Evolutionary conservation across 2,888 invertebrate species (phyloP).

Genomic region (Mylabris sibirica): DNA sequence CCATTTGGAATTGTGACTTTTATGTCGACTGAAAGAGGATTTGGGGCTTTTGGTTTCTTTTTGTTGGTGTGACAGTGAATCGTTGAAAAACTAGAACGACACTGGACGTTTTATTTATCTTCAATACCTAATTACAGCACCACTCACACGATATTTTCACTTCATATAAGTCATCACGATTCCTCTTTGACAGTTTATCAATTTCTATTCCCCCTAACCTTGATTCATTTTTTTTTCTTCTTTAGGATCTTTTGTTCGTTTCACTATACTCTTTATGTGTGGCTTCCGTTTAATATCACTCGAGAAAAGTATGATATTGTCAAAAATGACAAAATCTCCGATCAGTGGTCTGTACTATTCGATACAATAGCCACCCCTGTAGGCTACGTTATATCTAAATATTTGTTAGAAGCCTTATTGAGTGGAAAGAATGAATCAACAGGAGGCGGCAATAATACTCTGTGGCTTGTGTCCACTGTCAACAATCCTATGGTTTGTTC

Average conservation of each 20-base stretch:
- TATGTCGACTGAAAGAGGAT: slow-evolving; percentile 62
- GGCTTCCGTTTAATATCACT: slow-evolving; percentile 16
- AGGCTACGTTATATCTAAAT: slow-evolving; percentile 36
- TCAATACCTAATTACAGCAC: slow-evolving; percentile 1
- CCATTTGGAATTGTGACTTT: slow-evolving; percentile 64
- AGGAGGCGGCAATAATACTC: slow-evolving; percentile 53
- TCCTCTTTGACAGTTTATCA: slow-evolving; percentile 10
- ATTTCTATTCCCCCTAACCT: slow-evolving; percentile 1
- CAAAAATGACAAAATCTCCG: slow-evolving; percentile 29
- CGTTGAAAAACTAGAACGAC: neutral
- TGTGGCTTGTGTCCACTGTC: slow-evolving; percentile 47
- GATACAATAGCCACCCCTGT: slow-evolving; percentile 31
- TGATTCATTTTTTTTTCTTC: neutral
- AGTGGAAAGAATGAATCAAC: slow-evolving; percentile 51
- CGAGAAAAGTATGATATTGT: slow-evolving; percentile 29
- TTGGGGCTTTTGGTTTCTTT: slow-evolving; percentile 60
- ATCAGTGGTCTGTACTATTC: slow-evolving; percentile 27
- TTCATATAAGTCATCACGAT: neutral
- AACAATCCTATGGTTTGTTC: slow-evolving; percentile 51
- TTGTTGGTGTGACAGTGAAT: slow-evolving; percentile 45
- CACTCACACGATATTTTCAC: slow-evolving; percentile 6
- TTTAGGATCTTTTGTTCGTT: slow-evolving; percentile 8
- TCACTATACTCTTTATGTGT: slow-evolving; percentile 8
- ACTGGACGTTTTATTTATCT: neutral
- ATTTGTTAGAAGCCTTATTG: slow-evolving; percentile 44